Base-by-base conservation (phyloP, 2,113 vertebrate genomes). In the Catharus minimus region DNA sequence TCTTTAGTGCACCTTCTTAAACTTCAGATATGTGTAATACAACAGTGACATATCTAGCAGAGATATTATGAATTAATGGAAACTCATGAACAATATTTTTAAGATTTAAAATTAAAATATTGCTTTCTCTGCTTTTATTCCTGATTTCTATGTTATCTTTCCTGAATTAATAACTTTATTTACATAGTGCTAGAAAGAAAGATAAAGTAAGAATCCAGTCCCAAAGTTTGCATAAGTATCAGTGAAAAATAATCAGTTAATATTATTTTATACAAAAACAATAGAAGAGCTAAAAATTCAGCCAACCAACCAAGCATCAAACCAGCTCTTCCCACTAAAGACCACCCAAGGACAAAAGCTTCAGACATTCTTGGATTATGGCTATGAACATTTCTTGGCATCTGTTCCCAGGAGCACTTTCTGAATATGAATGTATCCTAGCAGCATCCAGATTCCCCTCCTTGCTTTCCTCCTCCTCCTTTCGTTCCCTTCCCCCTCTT, bases 271-370 rank as follows among this genome's bases (percentile, higher is more conserved):
- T 15, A 46, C 1, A 65, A 68, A 68, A 86, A 11, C 2, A 2
- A 9, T 67, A 26, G 11, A 77, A 56, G 2, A 52, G 55, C 16
- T 49, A 14, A 61, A 88, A 78, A 47, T 74, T 53, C 33, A 46
- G 11, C 5, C 10, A 44, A 33, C 13, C 6, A 47, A 15, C 1
- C 1, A 78, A n/a, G 1, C 5, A 60, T 13, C 18, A n/a, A 49
- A 32, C 10, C 0, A 2, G 7, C 2, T 44, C 26, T 39, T 8
- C 4, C 4, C 3, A 22, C 2, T 1, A 36, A 67, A 78, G 33
- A 72, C 3, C 8, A 57, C 16, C 2, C 10, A 38, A 38, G 23
- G 21, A 85, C 12, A 82, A 89, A 82, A 82, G 5, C 19, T 49
- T 74, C 39, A 78, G 17, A 77, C 86, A n/a, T 72, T 64, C 13